Evolutionary conservation across 2,797 vertebrate genomes (phyloP).

Genomic region (Centropyge bicolor): DNA sequence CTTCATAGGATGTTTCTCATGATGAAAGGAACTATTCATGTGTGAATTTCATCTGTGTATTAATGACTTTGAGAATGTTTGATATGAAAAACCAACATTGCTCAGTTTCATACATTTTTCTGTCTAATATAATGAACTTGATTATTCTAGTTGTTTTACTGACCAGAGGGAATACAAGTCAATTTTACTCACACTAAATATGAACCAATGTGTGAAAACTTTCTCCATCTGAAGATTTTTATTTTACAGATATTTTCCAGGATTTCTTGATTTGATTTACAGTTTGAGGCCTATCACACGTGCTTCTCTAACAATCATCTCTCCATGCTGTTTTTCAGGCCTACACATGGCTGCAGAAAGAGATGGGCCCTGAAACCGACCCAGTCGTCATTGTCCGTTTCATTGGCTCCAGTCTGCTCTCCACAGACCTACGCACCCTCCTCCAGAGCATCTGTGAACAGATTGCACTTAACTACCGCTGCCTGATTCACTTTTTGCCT

Average conservation of each 20-base stretch:
- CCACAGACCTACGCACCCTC: constrained; percentile 92
- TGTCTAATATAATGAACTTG: constrained; percentile 16
- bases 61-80: constrained; percentile 23
- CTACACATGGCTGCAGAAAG: constrained; percentile 95
- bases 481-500: constrained; percentile 95
- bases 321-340: constrained; percentile 86
- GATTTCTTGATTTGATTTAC: background rate
- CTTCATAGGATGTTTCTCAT: constrained; percentile 48
- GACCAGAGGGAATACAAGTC: background rate
- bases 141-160: constrained; percentile 20
- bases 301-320: constrained; percentile 35
- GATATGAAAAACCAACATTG: constrained; percentile 20
- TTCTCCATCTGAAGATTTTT: background rate
- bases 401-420: constrained; percentile 93
- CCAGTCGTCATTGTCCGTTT: constrained; percentile 96
- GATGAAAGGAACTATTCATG: constrained; percentile 18
- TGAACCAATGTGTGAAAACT: background rate
- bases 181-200: background rate
- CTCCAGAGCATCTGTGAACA: constrained; percentile 98
- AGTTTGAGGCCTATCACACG: background rate
- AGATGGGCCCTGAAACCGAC: constrained; percentile 95
- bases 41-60: constrained; percentile 28
- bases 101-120: constrained; percentile 8
- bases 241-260: background rate
- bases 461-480: constrained; percentile 95